Conservation (phyloP, 2,888 invertebrate genomes). For the Xestia rhomboidea region DNA sequence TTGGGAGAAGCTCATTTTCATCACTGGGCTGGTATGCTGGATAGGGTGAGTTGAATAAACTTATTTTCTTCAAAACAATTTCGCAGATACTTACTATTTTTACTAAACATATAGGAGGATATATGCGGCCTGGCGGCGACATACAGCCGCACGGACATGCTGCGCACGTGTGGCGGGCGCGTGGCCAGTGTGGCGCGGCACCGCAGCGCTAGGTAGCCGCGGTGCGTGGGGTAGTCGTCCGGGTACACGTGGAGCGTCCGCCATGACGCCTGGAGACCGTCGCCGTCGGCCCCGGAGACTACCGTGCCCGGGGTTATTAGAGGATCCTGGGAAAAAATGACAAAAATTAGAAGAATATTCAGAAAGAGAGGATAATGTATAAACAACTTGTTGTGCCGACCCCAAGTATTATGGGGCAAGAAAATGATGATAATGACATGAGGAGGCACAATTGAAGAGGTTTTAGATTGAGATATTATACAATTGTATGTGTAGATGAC, state of each 20-base stretch:
- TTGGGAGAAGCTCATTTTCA: neutral
- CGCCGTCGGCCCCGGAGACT: conserved; percentile 85
- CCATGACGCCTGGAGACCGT: conserved; percentile 86
- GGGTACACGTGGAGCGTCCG: conserved; percentile 85
- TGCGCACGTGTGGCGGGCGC: conserved; percentile 81
- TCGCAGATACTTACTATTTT: conserved; percentile 83
- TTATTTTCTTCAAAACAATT: neutral
- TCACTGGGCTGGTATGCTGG: neutral
- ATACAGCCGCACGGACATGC: conserved; percentile 87
- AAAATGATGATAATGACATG: neutral
- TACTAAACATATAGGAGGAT: conserved; percentile 88
- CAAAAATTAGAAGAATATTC: neutral
- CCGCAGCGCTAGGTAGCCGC: conserved; percentile 84
- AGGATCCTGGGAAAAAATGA: conserved; percentile 78
- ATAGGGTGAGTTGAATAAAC: neutral
- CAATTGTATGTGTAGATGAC: neutral
- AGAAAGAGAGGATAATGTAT: neutral
- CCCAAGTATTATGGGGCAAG: neutral
- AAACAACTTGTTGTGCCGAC: neutral
- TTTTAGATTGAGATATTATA: neutral
- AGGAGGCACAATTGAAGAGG: neutral
- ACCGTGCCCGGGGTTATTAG: conserved; percentile 83
- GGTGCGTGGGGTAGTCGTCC: conserved; percentile 85
- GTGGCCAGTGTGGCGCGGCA: conserved; percentile 85
- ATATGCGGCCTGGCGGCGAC: conserved; percentile 86